phyloP scores from a whole-genome alignment of 2,797 vertebrate genomes.

The Pseudopleuronectes americanus region DNA sequence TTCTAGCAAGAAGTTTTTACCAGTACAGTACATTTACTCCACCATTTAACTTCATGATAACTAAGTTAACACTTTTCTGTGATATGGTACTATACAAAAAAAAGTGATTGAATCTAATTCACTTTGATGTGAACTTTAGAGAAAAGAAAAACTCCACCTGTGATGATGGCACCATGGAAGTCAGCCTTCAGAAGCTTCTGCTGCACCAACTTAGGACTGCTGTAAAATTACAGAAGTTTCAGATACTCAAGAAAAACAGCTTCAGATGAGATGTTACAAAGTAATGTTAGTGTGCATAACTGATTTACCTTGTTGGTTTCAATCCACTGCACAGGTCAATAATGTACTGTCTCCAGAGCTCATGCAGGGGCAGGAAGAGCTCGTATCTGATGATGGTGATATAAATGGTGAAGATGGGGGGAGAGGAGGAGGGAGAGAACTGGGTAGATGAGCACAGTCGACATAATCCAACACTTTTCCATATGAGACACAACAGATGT shows the following conservation, averaged over 20 bases:
- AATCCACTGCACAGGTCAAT: conserved; percentile 89
- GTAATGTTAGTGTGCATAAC: no score
- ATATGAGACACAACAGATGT: no score
- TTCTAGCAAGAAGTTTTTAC: no score
- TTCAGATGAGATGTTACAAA: no score
- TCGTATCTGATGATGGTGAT: conserved; percentile 81
- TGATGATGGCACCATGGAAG: conserved; percentile 93
- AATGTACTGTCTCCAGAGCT: conserved; percentile 94
- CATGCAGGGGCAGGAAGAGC: conserved; percentile 90
- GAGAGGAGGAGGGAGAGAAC: no score
- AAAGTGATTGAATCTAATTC: neutral
- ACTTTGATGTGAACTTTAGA: neutral
- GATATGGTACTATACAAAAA: no score
- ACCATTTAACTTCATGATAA: no score
- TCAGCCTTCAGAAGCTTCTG: conserved; percentile 94
- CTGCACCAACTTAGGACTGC: conserved; percentile 89
- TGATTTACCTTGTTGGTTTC: conserved; percentile 82
- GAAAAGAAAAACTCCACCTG: conserved; percentile 71
- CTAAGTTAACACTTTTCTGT: no score
- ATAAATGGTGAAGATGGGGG: neutral
- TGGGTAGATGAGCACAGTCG: no score
- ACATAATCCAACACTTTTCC: no score
- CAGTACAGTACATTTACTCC: no score
- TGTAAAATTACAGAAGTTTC: conserved; percentile 48
- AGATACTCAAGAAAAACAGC: neutral